These are phyloP conservation scores for Cyclophora punctaria DNA, from an alignment of 2,888 invertebrate genomes.

Conservation along the genomic window DNA sequence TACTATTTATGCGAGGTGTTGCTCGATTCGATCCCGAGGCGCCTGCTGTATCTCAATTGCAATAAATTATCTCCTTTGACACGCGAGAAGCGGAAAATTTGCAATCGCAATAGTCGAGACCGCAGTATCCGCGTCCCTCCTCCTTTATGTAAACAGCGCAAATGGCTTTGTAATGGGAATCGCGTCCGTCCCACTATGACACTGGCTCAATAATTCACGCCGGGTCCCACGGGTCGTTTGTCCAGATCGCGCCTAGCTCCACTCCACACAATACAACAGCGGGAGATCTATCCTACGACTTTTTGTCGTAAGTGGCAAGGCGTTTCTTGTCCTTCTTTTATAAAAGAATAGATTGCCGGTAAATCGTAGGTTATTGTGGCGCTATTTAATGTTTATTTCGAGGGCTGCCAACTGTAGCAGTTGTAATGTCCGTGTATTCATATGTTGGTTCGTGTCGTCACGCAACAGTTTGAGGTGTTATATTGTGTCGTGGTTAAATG, in stretches of 20 bases:
- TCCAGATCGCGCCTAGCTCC: constrained; percentile 60
- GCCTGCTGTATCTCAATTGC: constrained; percentile 63
- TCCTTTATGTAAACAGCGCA: constrained; percentile 64
- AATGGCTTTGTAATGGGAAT: constrained; percentile 66
- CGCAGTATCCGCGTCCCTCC: constrained; percentile 43
- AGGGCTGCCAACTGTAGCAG: constrained; percentile 48
- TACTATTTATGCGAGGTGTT: constrained; percentile 61
- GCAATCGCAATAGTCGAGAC: constrained; percentile 51
- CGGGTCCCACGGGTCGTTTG: constrained; percentile 63
- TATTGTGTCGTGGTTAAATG: constrained; percentile 48
- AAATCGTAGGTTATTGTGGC: constrained; percentile 68
- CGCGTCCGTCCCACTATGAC: constrained; percentile 55
- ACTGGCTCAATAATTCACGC: constrained; percentile 61
- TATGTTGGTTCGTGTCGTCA: constrained; percentile 58
- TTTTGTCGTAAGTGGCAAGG: constrained; percentile 70
- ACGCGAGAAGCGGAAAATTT: constrained; percentile 65
- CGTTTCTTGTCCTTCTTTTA: constrained; percentile 58
- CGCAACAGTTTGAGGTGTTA: constrained; percentile 54
- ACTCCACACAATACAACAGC: constrained; percentile 62
- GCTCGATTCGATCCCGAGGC: constrained; percentile 40
- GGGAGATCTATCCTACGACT: constrained; percentile 64
- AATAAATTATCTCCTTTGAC: constrained; percentile 68
- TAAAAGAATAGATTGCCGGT: constrained; percentile 73
- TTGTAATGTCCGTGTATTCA: constrained; percentile 54
- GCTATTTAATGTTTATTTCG: constrained; percentile 62